Conservation (phyloP, 2,797 vertebrate species). For the Neoniphon sammara region DNA sequence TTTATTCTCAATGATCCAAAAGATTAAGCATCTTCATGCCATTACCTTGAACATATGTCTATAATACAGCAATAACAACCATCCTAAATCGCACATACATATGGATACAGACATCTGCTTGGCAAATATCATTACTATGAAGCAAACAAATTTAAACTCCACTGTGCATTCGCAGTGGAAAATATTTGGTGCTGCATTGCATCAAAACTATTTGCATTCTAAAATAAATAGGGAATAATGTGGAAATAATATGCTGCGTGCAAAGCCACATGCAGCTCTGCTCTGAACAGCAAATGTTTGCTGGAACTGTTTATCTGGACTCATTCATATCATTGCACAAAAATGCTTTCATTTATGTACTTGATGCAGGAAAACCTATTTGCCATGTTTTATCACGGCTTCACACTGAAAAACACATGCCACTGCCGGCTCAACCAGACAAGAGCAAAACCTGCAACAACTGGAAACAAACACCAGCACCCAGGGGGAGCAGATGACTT, state of each 20-base stretch:
- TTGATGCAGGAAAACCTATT: not conserved
- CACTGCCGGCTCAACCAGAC: not conserved
- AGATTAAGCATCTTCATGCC: not conserved
- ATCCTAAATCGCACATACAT: not conserved
- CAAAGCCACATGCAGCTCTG: not conserved
- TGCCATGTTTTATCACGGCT: conserved; percentile 5
- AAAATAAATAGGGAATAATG: conserved; percentile 3
- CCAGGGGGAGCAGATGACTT: not conserved
- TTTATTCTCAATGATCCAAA: not conserved
- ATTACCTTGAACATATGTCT: not conserved
- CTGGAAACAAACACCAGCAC: not conserved
- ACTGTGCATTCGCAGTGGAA: conserved; percentile 6
- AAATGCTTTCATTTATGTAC: not conserved
- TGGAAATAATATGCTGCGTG: not conserved
- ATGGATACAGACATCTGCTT: not conserved
- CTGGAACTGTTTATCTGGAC: not conserved
- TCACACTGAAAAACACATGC: not conserved
- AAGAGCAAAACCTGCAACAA: conserved; percentile 6
- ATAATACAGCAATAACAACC: not conserved
- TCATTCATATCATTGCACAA: not conserved
- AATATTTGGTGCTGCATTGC: not conserved
- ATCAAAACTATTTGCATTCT: not conserved
- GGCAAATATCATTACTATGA: not conserved
- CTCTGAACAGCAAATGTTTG: not conserved
- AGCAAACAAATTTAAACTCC: conserved; percentile 1